Evolutionary conservation across 2,113 vertebrate species (phyloP).

Genomic region (Hippocampus barbouri): DNA sequence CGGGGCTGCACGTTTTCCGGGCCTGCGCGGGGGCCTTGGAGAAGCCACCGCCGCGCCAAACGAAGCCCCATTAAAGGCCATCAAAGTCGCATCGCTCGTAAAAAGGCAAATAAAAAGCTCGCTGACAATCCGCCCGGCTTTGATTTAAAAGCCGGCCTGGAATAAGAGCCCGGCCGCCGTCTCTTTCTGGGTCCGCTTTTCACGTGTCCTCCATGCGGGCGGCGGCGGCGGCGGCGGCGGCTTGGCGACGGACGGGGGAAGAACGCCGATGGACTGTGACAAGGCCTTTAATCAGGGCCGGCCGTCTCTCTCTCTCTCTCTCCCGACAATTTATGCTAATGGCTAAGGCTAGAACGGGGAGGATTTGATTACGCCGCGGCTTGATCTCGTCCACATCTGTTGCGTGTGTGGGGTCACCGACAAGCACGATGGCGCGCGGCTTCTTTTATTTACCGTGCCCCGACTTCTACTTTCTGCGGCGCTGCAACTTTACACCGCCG

Average conservation of each 20-base stretch:
- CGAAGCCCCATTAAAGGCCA: neutral
- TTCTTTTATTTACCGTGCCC: neutral
- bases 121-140: neutral
- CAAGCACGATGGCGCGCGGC: neutral
- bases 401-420: neutral
- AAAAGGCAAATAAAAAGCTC: neutral
- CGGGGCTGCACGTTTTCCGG: neutral
- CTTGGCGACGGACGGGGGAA: neutral
- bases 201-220: conserved; percentile 20
- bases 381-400: conserved; percentile 22
- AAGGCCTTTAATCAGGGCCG: conserved; percentile 61
- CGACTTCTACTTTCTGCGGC: neutral
- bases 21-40: neutral
- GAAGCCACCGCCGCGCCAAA: neutral
- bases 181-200: conserved; percentile 20
- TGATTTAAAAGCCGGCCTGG: neutral
- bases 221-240: neutral
- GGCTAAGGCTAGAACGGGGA: neutral
- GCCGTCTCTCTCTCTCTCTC: neutral
- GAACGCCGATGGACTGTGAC: conserved; percentile 53
- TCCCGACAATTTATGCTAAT: conserved; percentile 56
- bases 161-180: neutral
- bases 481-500: neutral
- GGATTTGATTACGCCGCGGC: neutral
- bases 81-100: neutral